Conservation (phyloP, 1,140 invertebrate species). For the Drosophila fuyamai region DNA sequence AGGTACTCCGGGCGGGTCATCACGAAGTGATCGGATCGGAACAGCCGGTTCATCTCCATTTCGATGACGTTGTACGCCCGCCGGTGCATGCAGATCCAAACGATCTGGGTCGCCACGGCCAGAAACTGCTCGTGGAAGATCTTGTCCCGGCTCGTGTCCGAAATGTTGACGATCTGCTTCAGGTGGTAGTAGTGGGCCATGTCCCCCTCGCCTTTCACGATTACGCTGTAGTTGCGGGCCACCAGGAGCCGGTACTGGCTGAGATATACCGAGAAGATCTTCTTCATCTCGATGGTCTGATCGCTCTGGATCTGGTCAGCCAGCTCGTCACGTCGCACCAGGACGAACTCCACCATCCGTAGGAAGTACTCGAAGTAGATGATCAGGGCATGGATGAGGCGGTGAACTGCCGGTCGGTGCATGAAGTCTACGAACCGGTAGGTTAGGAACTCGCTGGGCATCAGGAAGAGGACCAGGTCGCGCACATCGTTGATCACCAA, state of each 20-base stretch:
- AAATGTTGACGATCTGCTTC: slow-evolving; percentile 65
- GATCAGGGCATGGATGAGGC: slow-evolving; percentile 67
- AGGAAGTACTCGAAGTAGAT: slow-evolving; percentile 83
- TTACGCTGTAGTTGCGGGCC: slow-evolving; percentile 72
- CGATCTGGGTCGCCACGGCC: slow-evolving; percentile 64
- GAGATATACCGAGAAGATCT: slow-evolving; percentile 65
- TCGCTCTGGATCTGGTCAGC: slow-evolving; percentile 67
- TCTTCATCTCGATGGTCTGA: slow-evolving; percentile 69
- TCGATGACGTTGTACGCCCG: slow-evolving; percentile 72
- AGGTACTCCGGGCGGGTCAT: slow-evolving; percentile 43
- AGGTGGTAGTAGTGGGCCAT: slow-evolving; percentile 69
- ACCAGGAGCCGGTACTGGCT: slow-evolving; percentile 74
- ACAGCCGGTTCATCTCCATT: slow-evolving; percentile 75
- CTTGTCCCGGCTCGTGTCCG: slow-evolving; percentile 61
- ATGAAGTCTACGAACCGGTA: slow-evolving; percentile 68
- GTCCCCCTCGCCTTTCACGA: slow-evolving; percentile 66
- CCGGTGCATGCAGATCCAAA: slow-evolving; percentile 76
- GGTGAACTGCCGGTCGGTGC: slow-evolving; percentile 59
- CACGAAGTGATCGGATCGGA: slow-evolving; percentile 77
- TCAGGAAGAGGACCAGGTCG: slow-evolving; percentile 71
- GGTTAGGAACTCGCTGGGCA: slow-evolving; percentile 62
- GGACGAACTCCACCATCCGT: slow-evolving; percentile 71
- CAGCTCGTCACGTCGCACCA: slow-evolving; percentile 76
- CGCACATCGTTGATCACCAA: slow-evolving; percentile 72
- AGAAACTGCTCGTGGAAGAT: slow-evolving; percentile 73